These are phyloP conservation scores for Coregonus ussuriensis DNA, from an alignment of 2,797 vertebrate species.

Conservation along the genomic window DNA sequence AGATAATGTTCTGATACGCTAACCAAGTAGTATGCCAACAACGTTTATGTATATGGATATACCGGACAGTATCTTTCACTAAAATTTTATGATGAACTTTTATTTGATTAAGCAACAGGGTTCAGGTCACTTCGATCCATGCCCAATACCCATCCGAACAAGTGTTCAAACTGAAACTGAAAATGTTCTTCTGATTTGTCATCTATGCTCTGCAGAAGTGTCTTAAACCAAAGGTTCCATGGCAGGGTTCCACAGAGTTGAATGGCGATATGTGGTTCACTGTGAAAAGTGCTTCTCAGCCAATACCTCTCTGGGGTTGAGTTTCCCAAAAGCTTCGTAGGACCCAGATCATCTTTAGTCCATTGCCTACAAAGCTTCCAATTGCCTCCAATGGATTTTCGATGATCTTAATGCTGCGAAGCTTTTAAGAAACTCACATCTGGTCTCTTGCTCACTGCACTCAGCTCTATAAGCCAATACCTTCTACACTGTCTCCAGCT, in stretches of 20 bases:
- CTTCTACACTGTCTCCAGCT: conserved; percentile 26
- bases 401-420: not conserved
- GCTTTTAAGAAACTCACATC: not conserved
- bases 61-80: not conserved
- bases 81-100: not conserved
- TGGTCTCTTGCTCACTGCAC: not conserved
- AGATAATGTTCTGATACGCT: not conserved
- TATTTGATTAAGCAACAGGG: not conserved
- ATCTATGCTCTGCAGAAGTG: not conserved
- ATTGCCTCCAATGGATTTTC: too few relatives aligned
- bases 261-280: conserved; percentile 52
- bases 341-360: not conserved
- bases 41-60: not conserved
- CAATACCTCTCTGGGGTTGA: conserved; percentile 40
- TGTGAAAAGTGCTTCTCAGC: conserved; percentile 57
- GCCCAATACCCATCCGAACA: not conserved
- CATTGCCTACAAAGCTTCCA: not conserved
- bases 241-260: conserved; percentile 30
- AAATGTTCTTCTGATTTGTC: not conserved
- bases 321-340: not conserved
- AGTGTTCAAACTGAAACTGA: not conserved
- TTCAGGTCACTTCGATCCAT: not conserved
- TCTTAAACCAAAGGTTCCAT: conserved; percentile 26
- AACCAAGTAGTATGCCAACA: not conserved
- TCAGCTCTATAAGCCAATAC: conserved; percentile 15